phyloP scores from a whole-genome alignment of 2,888 invertebrate species.

The Calameuta pallipes region DNA sequence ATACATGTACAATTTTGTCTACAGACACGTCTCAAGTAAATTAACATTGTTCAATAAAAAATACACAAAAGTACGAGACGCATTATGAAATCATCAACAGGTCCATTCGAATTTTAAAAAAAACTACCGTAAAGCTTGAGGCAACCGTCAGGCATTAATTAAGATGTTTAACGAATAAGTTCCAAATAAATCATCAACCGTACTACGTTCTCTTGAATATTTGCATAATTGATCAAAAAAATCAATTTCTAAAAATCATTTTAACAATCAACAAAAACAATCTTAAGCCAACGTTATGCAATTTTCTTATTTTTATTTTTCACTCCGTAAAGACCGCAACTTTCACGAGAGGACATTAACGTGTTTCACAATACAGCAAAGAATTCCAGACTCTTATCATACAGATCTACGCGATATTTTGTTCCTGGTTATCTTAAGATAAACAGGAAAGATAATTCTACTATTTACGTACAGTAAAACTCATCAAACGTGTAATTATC shows the following conservation, averaged over 20 bases:
- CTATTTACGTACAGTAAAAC: not conserved
- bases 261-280: not conserved
- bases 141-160: no score
- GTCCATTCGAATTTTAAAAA: no score
- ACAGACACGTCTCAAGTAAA: no score
- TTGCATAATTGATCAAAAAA: not conserved
- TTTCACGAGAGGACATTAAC: not conserved
- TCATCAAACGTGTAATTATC: not conserved
- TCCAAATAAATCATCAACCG: no score
- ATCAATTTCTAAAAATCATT: not conserved
- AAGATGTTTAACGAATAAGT: no score
- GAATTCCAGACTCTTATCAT: not conserved
- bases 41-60: no score
- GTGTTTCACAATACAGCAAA: not conserved
- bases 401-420: not conserved
- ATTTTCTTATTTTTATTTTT: not conserved
- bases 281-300: not conserved
- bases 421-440: not conserved
- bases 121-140: no score
- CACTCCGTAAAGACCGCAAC: not conserved
- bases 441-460: not conserved
- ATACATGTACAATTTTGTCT: no score
- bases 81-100: no score
- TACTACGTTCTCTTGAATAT: not conserved
- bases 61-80: no score